Percentiles rank a stretch among this genome's conserved stretches.
Conservation (phyloP, 2,113 vertebrate species). For the Leptobrachium leishanense region DNA sequence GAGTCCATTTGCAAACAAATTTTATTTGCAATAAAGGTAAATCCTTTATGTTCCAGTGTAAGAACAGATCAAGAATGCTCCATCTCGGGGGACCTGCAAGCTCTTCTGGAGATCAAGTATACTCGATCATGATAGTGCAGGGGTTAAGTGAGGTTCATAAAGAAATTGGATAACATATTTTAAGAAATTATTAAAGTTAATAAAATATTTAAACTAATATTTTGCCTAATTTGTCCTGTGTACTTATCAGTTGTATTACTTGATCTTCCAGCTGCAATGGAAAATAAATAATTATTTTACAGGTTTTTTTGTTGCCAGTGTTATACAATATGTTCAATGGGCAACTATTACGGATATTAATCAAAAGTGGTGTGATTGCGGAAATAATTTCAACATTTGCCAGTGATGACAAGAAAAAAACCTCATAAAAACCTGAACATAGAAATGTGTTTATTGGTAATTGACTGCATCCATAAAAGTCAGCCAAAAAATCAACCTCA, state of each 20-base stretch:
- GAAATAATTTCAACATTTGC: conserved; percentile 13
- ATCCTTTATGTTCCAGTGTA: no score
- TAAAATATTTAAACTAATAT: neutral
- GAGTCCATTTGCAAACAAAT: no score
- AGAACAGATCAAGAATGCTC: no score
- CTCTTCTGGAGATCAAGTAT: no score
- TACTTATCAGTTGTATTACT: neutral
- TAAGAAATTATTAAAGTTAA: no score
- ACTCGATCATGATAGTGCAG: no score
- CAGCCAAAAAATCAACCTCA: no score
- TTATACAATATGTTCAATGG: neutral
- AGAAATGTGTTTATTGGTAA: neutral
- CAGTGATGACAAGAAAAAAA: neutral
- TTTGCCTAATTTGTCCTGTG: neutral
- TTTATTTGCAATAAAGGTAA: no score
- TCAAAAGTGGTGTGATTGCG: neutral
- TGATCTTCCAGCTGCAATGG: neutral
- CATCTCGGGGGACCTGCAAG: no score
- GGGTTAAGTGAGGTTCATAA: no score
- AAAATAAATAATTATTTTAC: neutral
- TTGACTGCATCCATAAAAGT: neutral
- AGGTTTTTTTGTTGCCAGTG: neutral
- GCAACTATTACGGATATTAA: conserved; percentile 1
- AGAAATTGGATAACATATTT: no score
- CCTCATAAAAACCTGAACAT: neutral